A percentile compares a stretch with the other conserved stretches of the same genome.
These are phyloP conservation scores for Diorhabda sublineata DNA, from an alignment of 1,140 invertebrate genomes.

Conservation along the genomic window DNA sequence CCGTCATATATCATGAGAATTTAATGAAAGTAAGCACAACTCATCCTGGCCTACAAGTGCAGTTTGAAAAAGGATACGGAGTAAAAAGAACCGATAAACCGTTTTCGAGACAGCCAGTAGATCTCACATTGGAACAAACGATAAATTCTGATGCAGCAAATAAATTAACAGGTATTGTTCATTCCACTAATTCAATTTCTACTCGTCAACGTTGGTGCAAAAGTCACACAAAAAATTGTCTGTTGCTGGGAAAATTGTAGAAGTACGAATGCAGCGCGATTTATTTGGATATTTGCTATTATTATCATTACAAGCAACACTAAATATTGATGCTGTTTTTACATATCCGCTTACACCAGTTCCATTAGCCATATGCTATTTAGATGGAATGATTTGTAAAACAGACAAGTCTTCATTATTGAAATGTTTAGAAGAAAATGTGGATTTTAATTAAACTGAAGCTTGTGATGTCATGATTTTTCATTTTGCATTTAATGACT, in stretches of 20 bases:
- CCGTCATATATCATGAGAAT: conserved; percentile 29
- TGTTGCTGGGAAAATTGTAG: conserved; percentile 26
- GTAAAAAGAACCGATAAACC: conserved; percentile 32
- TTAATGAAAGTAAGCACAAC: conserved; percentile 29
- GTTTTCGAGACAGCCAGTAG: conserved; percentile 37
- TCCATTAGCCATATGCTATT: conserved; percentile 23
- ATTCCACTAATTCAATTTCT: conserved; percentile 31
- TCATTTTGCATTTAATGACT: background rate
- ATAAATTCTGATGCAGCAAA: conserved; percentile 42
- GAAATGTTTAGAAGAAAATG: conserved; percentile 8
- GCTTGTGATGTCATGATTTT: conserved; percentile 5
- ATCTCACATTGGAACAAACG: conserved; percentile 38
- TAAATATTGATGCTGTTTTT: conserved; percentile 21
- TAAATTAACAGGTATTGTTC: conserved; percentile 32
- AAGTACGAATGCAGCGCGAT: conserved; percentile 32
- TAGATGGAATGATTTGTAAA: conserved; percentile 22
- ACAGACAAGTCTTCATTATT: background rate
- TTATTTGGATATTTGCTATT: conserved; percentile 24
- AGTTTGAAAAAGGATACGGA: conserved; percentile 34
- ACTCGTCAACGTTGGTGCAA: conserved; percentile 26
- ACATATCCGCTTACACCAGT: conserved; percentile 22
- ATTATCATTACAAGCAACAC: conserved; percentile 15
- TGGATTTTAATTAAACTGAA: background rate
- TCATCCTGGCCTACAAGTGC: conserved; percentile 31
- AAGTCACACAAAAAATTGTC: conserved; percentile 16